Conservation (phyloP, 1,140 invertebrate species). For the Marisa cornuarietis region DNA sequence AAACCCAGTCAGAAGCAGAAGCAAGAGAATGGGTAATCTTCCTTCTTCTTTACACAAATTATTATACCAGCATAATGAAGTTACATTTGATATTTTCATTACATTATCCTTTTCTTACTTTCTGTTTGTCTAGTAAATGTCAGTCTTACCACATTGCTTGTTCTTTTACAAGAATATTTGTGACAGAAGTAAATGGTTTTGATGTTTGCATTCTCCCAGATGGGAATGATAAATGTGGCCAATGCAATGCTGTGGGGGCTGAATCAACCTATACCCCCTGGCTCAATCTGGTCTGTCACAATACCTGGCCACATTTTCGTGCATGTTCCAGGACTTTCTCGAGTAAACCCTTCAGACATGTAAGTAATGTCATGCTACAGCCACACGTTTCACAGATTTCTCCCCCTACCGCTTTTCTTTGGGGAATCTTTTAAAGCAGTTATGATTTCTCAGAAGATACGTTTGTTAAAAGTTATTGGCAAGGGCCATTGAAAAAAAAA, state of each 20-base stretch:
- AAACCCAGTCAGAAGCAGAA: slow-evolving; percentile 81
- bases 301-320: slow-evolving; percentile 82
- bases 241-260: slow-evolving; percentile 78
- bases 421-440: no score
- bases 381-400: not conserved
- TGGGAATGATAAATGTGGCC: slow-evolving; percentile 41
- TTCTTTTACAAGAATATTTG: no score
- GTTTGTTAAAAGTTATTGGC: no score
- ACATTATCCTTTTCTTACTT: no score
- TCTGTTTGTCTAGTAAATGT: no score
- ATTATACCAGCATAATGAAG: no score
- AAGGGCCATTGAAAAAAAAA: no score
- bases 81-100: no score
- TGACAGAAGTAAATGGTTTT: no score
- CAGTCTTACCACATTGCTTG: no score
- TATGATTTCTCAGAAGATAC: no score
- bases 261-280: slow-evolving; percentile 74
- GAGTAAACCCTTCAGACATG: slow-evolving; percentile 28
- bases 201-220: slow-evolving; percentile 30
- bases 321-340: slow-evolving; percentile 64
- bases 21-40: slow-evolving; percentile 83
- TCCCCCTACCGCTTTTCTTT: no score
- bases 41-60: not conserved
- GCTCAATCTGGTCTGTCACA: slow-evolving; percentile 82
- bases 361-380: slow-evolving; percentile 12